phyloP scores from a whole-genome alignment of 2,888 invertebrate genomes.

The Seira musarum region DNA sequence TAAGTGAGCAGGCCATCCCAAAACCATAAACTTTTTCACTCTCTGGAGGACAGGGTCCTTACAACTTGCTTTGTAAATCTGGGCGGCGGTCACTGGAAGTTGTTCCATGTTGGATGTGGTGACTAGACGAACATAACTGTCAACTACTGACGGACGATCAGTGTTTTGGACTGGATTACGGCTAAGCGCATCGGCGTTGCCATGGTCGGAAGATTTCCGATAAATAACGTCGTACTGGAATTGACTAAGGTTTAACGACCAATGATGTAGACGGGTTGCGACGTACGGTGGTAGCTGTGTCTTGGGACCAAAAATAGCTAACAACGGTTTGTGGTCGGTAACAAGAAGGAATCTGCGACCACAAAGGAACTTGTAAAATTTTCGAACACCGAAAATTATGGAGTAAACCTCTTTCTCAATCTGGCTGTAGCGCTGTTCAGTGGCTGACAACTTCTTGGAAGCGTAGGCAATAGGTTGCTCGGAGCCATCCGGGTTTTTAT shows the following conservation, averaged over 20 bases:
- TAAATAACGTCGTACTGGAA: constrained; percentile 40
- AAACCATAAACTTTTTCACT: background rate
- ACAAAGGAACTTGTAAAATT: constrained; percentile 38
- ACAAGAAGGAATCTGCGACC: constrained; percentile 34
- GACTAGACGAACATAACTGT: background rate
- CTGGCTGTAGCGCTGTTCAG: constrained; percentile 39
- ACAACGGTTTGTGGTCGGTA: constrained; percentile 43
- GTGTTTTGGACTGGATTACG: no score
- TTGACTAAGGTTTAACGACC: constrained; percentile 31
- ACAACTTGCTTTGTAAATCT: background rate
- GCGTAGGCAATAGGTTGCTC: constrained; percentile 49
- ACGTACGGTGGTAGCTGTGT: constrained; percentile 19
- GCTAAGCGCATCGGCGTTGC: constrained; percentile 48
- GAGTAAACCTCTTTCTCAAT: constrained; percentile 49
- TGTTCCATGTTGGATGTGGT: background rate
- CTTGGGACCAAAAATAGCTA: constrained; percentile 40
- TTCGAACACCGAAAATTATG: constrained; percentile 37
- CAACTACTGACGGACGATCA: no score
- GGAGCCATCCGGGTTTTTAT: constrained; percentile 65
- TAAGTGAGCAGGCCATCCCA: constrained; percentile 32
- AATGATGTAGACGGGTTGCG: constrained; percentile 49
- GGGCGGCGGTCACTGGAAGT: constrained; percentile 28
- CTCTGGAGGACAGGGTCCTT: background rate
- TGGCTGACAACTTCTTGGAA: constrained; percentile 27
- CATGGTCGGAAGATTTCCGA: constrained; percentile 39